Conservation (phyloP, 1,140 invertebrate genomes). For the Zaprionus nigranus region DNA sequence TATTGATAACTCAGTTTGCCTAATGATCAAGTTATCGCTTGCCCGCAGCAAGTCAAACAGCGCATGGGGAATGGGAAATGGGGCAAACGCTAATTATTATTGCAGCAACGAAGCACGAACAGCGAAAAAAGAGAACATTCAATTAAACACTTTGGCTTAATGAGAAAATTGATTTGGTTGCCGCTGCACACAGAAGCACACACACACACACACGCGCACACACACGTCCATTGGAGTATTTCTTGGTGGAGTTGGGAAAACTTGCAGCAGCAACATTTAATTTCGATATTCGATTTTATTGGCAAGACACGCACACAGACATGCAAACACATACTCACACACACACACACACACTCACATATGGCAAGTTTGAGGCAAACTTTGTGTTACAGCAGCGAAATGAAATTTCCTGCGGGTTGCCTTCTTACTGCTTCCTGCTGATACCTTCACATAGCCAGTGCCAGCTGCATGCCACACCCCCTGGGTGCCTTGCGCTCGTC, state of each 20-base stretch:
- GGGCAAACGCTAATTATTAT: slow-evolving; percentile 45
- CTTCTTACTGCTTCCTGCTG: slow-evolving; percentile 70
- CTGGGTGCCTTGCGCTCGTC: not conserved
- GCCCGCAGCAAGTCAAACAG: not conserved
- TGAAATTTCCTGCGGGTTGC: slow-evolving; percentile 78
- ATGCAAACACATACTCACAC: not conserved
- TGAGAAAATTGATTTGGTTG: slow-evolving; percentile 75
- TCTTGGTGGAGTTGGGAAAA: slow-evolving; percentile 6
- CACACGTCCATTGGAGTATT: not conserved
- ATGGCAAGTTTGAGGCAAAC: slow-evolving; percentile 51
- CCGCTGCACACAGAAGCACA: not conserved
- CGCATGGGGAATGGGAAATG: not conserved
- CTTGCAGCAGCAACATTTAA: slow-evolving; percentile 66
- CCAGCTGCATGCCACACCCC: slow-evolving; percentile 32
- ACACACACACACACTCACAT: slow-evolving; percentile 12
- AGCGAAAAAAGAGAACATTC: slow-evolving; percentile 39
- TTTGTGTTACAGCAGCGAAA: slow-evolving; percentile 63
- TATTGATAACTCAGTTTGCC: slow-evolving; percentile 54
- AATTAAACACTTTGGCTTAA: slow-evolving; percentile 72
- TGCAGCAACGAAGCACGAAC: slow-evolving; percentile 28
- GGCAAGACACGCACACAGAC: slow-evolving; percentile 41
- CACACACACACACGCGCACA: not conserved
- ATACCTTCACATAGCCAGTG: slow-evolving; percentile 71
- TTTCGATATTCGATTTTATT: slow-evolving; percentile 81
- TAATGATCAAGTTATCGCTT: slow-evolving; percentile 37